phyloP scores from a whole-genome alignment of 2,113 vertebrate species.

The Ictalurus punctatus region DNA sequence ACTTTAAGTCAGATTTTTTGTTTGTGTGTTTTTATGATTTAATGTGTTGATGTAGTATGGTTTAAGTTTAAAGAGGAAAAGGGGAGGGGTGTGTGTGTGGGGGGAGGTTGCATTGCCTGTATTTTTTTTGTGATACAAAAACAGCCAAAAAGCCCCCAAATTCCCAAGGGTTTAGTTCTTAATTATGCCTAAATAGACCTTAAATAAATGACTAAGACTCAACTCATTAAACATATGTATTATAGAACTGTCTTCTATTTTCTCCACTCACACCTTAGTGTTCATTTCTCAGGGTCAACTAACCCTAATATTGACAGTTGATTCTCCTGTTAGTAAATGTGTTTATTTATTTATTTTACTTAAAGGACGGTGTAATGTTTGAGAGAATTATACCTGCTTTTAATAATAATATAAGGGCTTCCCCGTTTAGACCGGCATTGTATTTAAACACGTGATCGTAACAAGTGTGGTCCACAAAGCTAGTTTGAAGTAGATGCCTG shows the following conservation, averaged over 20 bases:
- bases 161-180: background rate
- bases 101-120: background rate
- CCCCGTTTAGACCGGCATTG: background rate
- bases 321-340: too few species aligned
- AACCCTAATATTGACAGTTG: background rate
- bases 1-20: background rate
- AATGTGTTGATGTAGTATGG: too few species aligned
- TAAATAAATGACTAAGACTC: background rate
- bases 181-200: background rate
- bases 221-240: background rate
- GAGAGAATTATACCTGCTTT: background rate
- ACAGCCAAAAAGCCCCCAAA: background rate
- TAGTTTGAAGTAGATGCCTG: background rate
- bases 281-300: background rate
- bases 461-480: background rate
- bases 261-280: background rate
- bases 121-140: background rate
- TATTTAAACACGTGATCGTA: background rate
- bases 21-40: too few species aligned
- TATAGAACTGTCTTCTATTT: background rate
- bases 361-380: background rate
- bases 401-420: background rate
- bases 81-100: too few species aligned
- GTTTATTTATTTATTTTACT: background rate
- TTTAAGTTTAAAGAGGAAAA: too few species aligned